Conservation (phyloP, 2,797 vertebrate genomes). For the Alcedo quadribrachys region DNA sequence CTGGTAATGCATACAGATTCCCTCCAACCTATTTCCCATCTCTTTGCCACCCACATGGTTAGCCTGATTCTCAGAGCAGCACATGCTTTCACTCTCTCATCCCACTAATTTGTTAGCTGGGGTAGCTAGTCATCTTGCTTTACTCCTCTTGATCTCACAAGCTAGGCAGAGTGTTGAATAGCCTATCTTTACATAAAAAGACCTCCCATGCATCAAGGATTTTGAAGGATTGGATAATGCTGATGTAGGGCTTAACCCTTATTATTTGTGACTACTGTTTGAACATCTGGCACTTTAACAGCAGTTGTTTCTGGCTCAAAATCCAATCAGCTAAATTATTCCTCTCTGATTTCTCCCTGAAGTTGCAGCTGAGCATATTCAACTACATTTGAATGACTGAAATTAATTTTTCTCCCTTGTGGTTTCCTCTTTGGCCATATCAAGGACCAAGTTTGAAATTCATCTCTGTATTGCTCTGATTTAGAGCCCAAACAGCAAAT, state of each 20-base stretch:
- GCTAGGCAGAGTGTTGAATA: background rate
- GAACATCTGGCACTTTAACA: constrained; percentile 61
- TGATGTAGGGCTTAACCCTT: constrained; percentile 34
- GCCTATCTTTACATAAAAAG: constrained; percentile 11
- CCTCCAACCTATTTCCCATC: constrained; percentile 57
- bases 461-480: background rate
- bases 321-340: constrained; percentile 55
- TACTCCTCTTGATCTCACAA: background rate
- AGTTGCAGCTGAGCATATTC: constrained; percentile 49
- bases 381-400: constrained; percentile 27
- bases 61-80: constrained; percentile 27
- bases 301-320: constrained; percentile 30
- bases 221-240: constrained; percentile 19
- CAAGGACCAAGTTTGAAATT: background rate
- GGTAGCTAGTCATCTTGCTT: constrained; percentile 16
- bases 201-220: background rate
- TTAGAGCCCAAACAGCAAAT: background rate
- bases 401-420: constrained; percentile 20
- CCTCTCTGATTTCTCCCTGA: constrained; percentile 18
- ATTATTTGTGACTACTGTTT: constrained; percentile 47
- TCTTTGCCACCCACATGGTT: constrained; percentile 49
- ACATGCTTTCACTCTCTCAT: constrained; percentile 31
- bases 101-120: constrained; percentile 6
- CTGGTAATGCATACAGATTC: constrained; percentile 20
- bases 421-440: background rate